These are phyloP conservation scores for Calonectris borealis DNA, from an alignment of 2,113 vertebrate species.

Conservation along the genomic window DNA sequence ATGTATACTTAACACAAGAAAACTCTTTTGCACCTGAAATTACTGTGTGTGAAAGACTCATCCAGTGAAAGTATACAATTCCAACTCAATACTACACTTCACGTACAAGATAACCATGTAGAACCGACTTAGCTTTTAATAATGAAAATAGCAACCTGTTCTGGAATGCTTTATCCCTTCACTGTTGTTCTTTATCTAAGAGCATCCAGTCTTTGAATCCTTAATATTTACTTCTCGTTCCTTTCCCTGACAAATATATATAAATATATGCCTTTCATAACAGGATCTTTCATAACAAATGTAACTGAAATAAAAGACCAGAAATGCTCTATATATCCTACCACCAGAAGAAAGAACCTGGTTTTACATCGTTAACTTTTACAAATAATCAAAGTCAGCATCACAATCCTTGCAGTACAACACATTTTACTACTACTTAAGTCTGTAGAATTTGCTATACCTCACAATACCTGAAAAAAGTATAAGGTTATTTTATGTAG, in stretches of 20 bases:
- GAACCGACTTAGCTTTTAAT: not conserved
- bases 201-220: not conserved
- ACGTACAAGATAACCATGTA: accelerated
- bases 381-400: not conserved
- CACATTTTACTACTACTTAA: not conserved
- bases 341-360: not conserved
- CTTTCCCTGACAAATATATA: not conserved
- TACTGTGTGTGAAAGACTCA: not conserved
- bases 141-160: not conserved
- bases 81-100: not conserved
- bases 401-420: not conserved
- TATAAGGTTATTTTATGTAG: not conserved
- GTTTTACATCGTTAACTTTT: not conserved
- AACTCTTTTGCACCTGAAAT: not conserved
- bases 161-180: not conserved
- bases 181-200: not conserved
- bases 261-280: not conserved
- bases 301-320: not conserved
- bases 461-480: not conserved
- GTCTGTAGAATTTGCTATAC: not conserved
- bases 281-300: not conserved
- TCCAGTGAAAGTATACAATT: not conserved
- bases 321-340: not conserved
- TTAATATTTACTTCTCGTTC: not conserved
- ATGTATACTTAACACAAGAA: not conserved